Evolutionary conservation across 2,888 invertebrate species (phyloP).

Genomic region (Aspidiotus destructor): DNA sequence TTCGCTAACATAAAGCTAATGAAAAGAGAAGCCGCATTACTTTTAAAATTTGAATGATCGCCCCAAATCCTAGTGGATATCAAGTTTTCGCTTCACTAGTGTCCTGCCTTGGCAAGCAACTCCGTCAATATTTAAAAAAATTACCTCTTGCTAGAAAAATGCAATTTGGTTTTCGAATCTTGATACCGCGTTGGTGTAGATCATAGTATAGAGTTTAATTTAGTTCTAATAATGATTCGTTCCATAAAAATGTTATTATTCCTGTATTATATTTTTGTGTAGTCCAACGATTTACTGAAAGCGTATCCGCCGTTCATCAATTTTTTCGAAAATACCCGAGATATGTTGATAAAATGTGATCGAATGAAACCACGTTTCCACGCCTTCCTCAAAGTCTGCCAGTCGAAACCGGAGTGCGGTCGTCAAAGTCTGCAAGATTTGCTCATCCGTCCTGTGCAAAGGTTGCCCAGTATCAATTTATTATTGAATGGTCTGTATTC

Average conservation of each 20-base stretch:
- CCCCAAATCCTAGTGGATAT: no score
- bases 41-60: no score
- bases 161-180: no score
- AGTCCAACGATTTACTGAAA: slow-evolving; percentile 75
- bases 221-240: no score
- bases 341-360: slow-evolving; percentile 83
- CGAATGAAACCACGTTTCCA: slow-evolving; percentile 87
- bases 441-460: slow-evolving; percentile 93
- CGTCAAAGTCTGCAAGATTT: slow-evolving; percentile 91
- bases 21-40: no score
- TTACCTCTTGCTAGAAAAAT: no score
- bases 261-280: slow-evolving; percentile 31
- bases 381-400: slow-evolving; percentile 93
- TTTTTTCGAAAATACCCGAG: slow-evolving; percentile 94
- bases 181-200: no score
- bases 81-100: no score
- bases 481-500: slow-evolving; percentile 70
- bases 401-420: slow-evolving; percentile 89
- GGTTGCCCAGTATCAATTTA: slow-evolving; percentile 90
- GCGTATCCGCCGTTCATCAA: slow-evolving; percentile 98
- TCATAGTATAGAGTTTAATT: no score
- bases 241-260: neutral
- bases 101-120: no score
- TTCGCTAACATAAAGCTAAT: no score
- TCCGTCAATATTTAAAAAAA: no score